These are phyloP conservation scores for Hyla sarda DNA, from an alignment of 2,113 vertebrate genomes.

Conservation along the genomic window DNA sequence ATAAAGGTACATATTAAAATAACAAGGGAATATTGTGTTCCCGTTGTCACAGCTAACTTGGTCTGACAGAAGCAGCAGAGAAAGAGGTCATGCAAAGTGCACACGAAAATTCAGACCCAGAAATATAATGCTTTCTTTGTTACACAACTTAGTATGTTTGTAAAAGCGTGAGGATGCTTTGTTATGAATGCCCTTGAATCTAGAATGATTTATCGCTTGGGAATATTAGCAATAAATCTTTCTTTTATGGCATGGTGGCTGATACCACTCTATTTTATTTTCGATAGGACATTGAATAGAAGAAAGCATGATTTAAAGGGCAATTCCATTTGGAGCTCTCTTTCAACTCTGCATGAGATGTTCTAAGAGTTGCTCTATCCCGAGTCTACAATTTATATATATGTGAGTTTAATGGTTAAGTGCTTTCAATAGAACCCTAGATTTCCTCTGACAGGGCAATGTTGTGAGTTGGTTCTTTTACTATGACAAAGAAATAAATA, in stretches of 20 bases:
- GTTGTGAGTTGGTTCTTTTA: background rate
- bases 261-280: background rate
- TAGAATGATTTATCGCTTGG: constrained; percentile 43
- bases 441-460: background rate
- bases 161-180: constrained; percentile 23
- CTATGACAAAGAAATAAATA: background rate
- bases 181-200: constrained; percentile 21
- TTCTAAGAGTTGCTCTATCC: background rate
- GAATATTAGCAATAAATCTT: constrained; percentile 45
- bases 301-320: background rate
- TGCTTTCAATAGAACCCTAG: background rate
- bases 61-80: constrained; percentile 44
- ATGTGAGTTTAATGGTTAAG: background rate
- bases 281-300: background rate
- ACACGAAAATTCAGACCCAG: constrained; percentile 23
- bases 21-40: constrained; percentile 43
- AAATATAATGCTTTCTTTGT: constrained; percentile 52
- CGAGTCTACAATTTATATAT: background rate
- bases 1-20: constrained; percentile 44
- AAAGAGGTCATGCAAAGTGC: constrained; percentile 51
- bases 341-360: background rate
- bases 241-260: background rate
- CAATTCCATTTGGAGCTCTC: background rate
- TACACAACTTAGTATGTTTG: constrained; percentile 15
- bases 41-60: constrained; percentile 42